Conservation (phyloP, 2,797 vertebrate species). For the Ptychadena robeensis region DNA sequence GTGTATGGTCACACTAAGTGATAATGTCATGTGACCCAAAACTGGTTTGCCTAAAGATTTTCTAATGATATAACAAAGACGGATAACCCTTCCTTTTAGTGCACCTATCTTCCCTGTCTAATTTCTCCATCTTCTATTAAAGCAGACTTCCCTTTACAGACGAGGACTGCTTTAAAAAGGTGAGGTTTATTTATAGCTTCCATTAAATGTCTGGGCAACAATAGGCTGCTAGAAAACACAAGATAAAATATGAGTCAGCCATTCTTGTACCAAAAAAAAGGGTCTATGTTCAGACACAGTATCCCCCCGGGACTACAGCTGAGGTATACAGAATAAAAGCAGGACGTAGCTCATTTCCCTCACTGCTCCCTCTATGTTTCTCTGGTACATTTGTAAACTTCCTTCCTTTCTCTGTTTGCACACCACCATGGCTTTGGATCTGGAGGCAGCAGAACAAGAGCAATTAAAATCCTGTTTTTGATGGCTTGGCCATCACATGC, state of each 20-base stretch:
- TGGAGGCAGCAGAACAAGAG: slow-evolving; percentile 15
- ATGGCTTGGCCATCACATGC: slow-evolving; percentile 25
- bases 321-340: slow-evolving; percentile 76
- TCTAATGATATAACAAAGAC: neutral
- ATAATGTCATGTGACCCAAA: neutral
- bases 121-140: neutral
- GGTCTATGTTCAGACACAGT: slow-evolving; percentile 67
- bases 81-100: too few relatives aligned
- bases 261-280: slow-evolving; percentile 71
- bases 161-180: neutral
- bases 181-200: slow-evolving; percentile 69
- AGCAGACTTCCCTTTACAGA: neutral
- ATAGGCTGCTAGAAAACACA: slow-evolving; percentile 66
- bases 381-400: slow-evolving; percentile 73
- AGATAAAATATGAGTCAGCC: slow-evolving; percentile 72
- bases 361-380: slow-evolving; percentile 67
- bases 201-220: slow-evolving; percentile 69
- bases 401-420: slow-evolving; percentile 77
- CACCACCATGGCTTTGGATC: slow-evolving; percentile 73
- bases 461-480: slow-evolving; percentile 78
- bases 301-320: slow-evolving; percentile 70
- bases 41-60: neutral
- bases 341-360: slow-evolving; percentile 83
- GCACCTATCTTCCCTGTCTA: too few relatives aligned
- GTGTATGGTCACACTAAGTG: too few relatives aligned